Percentiles rank a stretch among this genome's conserved stretches.
Conservation (phyloP, 2,888 invertebrate genomes). For the Hypomecis punctinalis region DNA sequence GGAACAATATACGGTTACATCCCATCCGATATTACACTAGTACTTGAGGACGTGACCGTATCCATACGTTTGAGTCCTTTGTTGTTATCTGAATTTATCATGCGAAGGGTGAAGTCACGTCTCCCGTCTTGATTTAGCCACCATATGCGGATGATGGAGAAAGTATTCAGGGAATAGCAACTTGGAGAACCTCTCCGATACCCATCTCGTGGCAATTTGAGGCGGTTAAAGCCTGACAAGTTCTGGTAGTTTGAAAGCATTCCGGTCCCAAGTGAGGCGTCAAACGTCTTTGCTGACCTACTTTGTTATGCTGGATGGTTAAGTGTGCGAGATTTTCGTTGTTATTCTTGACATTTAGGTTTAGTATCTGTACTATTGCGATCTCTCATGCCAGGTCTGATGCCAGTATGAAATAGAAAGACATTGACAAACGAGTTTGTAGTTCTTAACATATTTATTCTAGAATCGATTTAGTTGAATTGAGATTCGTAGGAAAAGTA, state of each 20-base stretch:
- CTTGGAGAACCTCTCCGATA: background rate
- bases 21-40: too few relatives aligned
- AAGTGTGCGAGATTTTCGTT: too few relatives aligned
- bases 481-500: too few relatives aligned
- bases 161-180: constrained; percentile 24
- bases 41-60: too few relatives aligned
- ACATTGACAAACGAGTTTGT: too few relatives aligned
- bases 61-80: too few relatives aligned
- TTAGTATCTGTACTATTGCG: background rate
- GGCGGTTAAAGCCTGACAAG: background rate
- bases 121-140: constrained; percentile 12
- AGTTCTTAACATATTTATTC: too few relatives aligned
- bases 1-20: too few relatives aligned
- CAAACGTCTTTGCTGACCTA: background rate
- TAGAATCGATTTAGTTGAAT: too few relatives aligned
- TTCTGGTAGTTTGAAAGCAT: constrained; percentile 12
- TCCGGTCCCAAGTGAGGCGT: constrained; percentile 4
- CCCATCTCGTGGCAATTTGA: constrained; percentile 5
- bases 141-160: constrained; percentile 17
- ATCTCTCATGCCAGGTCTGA: too few relatives aligned
- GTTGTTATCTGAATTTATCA: constrained; percentile 19
- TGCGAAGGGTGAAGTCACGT: constrained; percentile 19
- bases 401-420: too few relatives aligned
- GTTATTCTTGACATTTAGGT: background rate
- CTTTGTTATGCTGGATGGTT: too few relatives aligned